A percentile compares a stretch with the other conserved stretches of the same genome.
These are phyloP conservation scores for Aleiodes sp. DNA, from an alignment of 1,140 invertebrate genomes.

Conservation along the genomic window DNA sequence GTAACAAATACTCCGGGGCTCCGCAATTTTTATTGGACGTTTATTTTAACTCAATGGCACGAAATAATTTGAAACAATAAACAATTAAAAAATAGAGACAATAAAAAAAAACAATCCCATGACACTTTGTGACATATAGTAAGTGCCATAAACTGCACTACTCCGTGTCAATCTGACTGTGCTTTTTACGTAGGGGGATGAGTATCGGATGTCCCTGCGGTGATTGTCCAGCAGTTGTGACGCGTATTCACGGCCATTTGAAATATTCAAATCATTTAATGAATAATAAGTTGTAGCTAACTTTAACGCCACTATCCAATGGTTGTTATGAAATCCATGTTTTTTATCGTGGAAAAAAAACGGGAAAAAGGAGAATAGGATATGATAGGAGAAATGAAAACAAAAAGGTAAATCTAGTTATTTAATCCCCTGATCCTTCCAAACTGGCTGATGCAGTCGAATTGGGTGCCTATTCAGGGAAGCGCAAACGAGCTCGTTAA, in stretches of 20 bases:
- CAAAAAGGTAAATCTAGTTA: neutral
- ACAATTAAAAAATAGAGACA: too few species aligned
- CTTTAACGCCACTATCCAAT: neutral
- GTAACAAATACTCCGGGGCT: too few species aligned
- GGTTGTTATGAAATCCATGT: neutral
- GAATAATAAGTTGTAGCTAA: neutral
- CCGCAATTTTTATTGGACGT: too few species aligned
- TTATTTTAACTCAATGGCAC: too few species aligned
- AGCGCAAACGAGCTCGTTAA: neutral
- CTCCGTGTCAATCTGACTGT: neutral
- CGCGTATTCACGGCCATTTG: too few species aligned
- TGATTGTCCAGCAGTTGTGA: neutral
- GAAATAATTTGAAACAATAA: too few species aligned
- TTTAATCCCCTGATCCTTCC: neutral
- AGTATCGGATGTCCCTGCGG: neutral
- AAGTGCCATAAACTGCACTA: too few species aligned
- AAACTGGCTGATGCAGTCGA: neutral
- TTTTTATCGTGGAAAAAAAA: neutral
- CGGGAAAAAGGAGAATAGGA: neutral
- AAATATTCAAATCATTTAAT: too few species aligned
- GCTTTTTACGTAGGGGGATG: too few species aligned
- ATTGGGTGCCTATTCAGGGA: neutral
- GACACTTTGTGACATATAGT: conserved; percentile 3
- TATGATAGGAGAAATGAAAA: neutral
- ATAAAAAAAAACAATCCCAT: too few species aligned